These are phyloP conservation scores for Mesorhabditis sp. DNA, from an alignment of 2,888 invertebrate genomes.

Conservation along the genomic window DNA sequence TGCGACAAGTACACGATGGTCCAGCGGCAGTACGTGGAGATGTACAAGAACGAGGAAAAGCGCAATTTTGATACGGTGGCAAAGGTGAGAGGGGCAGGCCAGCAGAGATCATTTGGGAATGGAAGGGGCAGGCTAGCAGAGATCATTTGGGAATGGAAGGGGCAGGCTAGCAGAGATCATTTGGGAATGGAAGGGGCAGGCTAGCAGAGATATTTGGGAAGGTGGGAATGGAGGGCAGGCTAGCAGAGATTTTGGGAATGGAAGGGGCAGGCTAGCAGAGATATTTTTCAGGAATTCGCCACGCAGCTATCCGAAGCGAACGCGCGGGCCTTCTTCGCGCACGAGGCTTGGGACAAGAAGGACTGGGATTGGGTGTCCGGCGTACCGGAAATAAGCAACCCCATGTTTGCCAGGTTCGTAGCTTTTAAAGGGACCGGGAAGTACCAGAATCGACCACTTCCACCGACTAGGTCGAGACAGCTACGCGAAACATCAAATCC, in stretches of 20 bases:
- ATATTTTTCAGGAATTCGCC: constrained; percentile 38
- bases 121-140: no score
- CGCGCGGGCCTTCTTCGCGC: constrained; percentile 43
- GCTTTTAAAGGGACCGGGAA: no score
- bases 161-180: no score
- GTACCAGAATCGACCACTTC: no score
- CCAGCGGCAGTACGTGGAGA: constrained; percentile 46
- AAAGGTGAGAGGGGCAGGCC: constrained; percentile 17
- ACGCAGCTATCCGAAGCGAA: constrained; percentile 39
- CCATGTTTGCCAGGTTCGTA: constrained; percentile 26
- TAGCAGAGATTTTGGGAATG: no score
- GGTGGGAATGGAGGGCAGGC: no score
- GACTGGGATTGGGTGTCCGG: constrained; percentile 52
- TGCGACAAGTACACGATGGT: constrained; percentile 51
- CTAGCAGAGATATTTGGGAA: no score
- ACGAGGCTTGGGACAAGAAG: constrained; percentile 40
- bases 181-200: no score
- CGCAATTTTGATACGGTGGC: constrained; percentile 44
- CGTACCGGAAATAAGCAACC: constrained; percentile 38
- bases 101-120: no score
- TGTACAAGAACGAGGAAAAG: constrained; percentile 44
- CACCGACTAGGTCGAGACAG: no score
- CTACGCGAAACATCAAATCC: no score
- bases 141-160: no score
- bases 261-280: background rate